Evolutionary conservation across 2,113 vertebrate species (phyloP).

Genomic region (Festucalex cinctus): DNA sequence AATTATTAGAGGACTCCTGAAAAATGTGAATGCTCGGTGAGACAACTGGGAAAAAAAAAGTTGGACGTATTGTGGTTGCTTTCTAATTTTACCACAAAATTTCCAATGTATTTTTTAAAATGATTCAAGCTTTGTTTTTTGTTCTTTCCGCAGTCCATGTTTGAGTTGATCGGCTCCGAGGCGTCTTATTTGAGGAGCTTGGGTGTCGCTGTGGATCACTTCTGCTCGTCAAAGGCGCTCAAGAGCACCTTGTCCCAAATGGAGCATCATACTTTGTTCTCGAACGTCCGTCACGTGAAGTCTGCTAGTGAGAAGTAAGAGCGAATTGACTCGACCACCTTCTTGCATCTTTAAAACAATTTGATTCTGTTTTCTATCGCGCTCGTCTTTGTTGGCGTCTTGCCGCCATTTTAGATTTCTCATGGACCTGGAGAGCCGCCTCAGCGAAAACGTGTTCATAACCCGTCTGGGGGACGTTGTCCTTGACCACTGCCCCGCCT

Average conservation of each 20-base stretch:
- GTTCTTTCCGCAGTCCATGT: conserved; percentile 62
- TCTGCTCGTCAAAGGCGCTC: conserved; percentile 53
- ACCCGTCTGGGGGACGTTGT: conserved; percentile 67
- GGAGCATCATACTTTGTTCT: conserved; percentile 75
- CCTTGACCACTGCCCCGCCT: conserved; percentile 60
- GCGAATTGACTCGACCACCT: not conserved
- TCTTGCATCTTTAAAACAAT: not conserved
- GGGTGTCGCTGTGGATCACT: conserved; percentile 67
- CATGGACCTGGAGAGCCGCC: conserved; percentile 65
- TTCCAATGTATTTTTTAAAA: too few species aligned
- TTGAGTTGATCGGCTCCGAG: conserved; percentile 78
- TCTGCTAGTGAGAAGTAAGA: conserved; percentile 66
- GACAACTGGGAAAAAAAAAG: too few species aligned
- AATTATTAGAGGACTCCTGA: too few species aligned
- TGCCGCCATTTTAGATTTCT: conserved; percentile 74
- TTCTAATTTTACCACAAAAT: too few species aligned
- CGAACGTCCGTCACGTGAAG: conserved; percentile 69
- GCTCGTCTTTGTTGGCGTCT: not conserved
- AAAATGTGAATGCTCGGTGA: too few species aligned
- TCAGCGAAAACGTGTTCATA: conserved; percentile 65
- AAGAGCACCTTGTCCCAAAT: conserved; percentile 49
- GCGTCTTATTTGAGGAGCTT: conserved; percentile 77
- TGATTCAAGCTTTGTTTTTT: not conserved
- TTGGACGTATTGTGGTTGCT: too few species aligned
- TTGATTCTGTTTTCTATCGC: not conserved